These are phyloP conservation scores for Bombus breviceps DNA, from an alignment of 1,140 invertebrate species.

Conservation along the genomic window DNA sequence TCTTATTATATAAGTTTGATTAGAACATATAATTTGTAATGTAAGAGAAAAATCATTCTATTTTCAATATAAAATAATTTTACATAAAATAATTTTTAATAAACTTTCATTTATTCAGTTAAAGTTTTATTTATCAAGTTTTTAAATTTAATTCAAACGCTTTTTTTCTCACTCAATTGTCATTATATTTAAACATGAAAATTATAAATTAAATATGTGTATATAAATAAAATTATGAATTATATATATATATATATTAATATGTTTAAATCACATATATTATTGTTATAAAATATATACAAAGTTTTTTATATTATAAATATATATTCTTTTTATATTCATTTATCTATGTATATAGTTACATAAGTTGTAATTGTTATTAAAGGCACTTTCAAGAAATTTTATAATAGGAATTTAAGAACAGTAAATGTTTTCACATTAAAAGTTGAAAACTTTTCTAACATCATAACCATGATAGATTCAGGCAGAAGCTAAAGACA, in stretches of 20 bases:
- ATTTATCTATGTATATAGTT: not conserved
- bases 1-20: not conserved
- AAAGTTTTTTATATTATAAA: not conserved
- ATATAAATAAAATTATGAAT: not conserved
- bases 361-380: not conserved
- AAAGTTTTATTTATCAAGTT: not conserved
- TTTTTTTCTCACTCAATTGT: not conserved
- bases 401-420: not conserved
- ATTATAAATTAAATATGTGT: not conserved
- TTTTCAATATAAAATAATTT: not conserved
- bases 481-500: slow-evolving; percentile 35
- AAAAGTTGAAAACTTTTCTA: slow-evolving; percentile 15
- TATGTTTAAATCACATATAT: not conserved
- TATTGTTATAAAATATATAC: not conserved
- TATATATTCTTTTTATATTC: not conserved
- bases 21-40: not conserved
- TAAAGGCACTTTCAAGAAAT: not conserved
- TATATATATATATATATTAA: not conserved
- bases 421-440: not conserved
- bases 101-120: not conserved
- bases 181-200: not conserved
- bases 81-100: not conserved
- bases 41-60: not conserved
- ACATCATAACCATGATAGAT: slow-evolving; percentile 1
- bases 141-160: not conserved